These are phyloP conservation scores for Sphenopsis melanotis DNA, from an alignment of 2,797 vertebrate genomes.

Conservation along the genomic window DNA sequence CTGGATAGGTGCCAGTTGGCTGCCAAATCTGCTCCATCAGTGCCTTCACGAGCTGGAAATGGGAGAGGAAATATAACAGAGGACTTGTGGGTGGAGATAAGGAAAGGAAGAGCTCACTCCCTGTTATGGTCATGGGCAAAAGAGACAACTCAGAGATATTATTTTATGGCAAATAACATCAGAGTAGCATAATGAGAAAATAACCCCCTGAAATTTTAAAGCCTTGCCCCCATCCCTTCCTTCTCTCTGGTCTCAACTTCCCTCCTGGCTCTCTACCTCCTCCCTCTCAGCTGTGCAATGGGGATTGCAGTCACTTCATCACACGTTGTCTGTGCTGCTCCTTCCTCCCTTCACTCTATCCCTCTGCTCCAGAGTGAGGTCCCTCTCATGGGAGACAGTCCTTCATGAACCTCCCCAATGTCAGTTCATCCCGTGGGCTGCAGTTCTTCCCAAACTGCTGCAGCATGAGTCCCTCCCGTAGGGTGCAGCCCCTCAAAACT, in stretches of 20 bases:
- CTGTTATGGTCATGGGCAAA: rapidly evolving
- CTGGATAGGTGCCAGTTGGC: not conserved
- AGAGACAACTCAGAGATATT: not conserved
- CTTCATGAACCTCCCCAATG: not conserved
- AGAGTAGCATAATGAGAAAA: not conserved
- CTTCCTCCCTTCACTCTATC: not conserved
- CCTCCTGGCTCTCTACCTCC: not conserved
- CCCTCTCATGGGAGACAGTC: not conserved
- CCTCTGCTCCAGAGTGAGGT: not conserved
- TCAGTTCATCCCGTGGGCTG: not conserved
- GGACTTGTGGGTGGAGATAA: not conserved
- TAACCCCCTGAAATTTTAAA: not conserved
- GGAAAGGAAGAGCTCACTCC: too few relatives aligned
- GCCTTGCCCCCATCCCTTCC: not conserved
- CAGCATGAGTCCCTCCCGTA: not conserved
- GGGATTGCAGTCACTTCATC: not conserved
- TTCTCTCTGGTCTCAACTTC: not conserved
- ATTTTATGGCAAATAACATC: not conserved
- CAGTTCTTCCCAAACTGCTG: not conserved
- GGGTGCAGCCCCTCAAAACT: not conserved
- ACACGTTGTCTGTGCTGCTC: rapidly evolving
- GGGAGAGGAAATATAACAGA: not conserved
- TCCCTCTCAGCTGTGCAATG: too few relatives aligned
- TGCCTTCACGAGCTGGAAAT: not conserved
- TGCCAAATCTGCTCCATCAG: not conserved